Conservation (phyloP, 1,140 invertebrate species). For the Hypsibius dujardini region DNA sequence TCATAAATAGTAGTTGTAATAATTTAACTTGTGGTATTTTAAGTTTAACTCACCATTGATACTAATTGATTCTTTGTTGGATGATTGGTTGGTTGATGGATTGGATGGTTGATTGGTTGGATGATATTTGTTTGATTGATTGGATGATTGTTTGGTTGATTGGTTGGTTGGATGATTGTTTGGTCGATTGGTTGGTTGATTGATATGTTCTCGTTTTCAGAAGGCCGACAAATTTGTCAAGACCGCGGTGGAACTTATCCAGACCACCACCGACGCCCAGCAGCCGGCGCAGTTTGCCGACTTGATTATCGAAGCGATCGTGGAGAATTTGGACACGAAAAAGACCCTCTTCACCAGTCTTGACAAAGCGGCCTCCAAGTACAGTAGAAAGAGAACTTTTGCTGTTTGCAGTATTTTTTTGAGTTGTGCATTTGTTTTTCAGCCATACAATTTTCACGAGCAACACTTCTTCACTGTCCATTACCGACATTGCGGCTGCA, state of each 20-base stretch:
- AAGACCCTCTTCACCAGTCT: slow-evolving; percentile 28
- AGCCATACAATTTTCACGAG: slow-evolving; percentile 33
- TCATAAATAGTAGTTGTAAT: too few relatives aligned
- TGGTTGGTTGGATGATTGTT: too few relatives aligned
- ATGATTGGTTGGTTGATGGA: too few relatives aligned
- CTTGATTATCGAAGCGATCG: slow-evolving; percentile 31
- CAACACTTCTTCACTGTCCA: slow-evolving; percentile 39
- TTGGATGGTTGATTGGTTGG: too few relatives aligned
- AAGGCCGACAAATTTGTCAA: slow-evolving; percentile 46
- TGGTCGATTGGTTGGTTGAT: too few relatives aligned
- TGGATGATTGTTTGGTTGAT: too few relatives aligned
- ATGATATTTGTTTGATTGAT: too few relatives aligned
- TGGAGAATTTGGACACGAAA: slow-evolving; percentile 30
- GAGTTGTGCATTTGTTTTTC: slow-evolving; percentile 19
- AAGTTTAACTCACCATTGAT: too few relatives aligned
- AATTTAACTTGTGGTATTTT: too few relatives aligned
- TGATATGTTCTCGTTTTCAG: slow-evolving; percentile 26
- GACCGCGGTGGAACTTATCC: slow-evolving; percentile 38
- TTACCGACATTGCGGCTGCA: slow-evolving; percentile 35
- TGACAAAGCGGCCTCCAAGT: slow-evolving; percentile 25
- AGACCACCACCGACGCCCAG: slow-evolving; percentile 35
- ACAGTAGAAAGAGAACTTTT: too few relatives aligned
- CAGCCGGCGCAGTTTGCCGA: slow-evolving; percentile 39
- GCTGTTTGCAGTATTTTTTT: too few relatives aligned
- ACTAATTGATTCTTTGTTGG: too few relatives aligned